Percentiles rank a stretch among this genome's conserved stretches.
phyloP scores from a whole-genome alignment of 2,113 vertebrate species.

The Craseonycteris thonglongyai region DNA sequence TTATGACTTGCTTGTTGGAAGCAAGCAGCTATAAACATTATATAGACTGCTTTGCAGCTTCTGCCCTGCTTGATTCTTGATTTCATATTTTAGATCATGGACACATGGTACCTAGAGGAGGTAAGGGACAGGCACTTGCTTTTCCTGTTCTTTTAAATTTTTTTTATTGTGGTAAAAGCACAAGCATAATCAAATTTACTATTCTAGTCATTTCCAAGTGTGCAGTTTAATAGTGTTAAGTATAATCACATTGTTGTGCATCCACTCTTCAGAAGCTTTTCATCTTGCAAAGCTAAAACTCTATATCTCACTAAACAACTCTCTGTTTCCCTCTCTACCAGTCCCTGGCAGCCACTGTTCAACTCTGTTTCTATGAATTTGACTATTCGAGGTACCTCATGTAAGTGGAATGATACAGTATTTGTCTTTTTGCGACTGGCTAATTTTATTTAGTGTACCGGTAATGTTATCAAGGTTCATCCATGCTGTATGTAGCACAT shows the following conservation, averaged over 20 bases:
- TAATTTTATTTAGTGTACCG: neutral
- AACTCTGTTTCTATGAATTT: neutral
- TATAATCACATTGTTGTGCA: neutral
- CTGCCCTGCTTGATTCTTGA: neutral
- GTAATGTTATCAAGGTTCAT: neutral
- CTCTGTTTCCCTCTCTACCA: neutral
- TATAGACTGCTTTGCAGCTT: neutral
- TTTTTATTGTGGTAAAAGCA: neutral
- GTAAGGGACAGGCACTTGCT: neutral
- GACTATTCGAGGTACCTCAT: neutral
- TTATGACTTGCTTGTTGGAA: neutral
- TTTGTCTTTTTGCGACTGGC: neutral
- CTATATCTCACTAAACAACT: neutral
- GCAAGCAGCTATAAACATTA: conserved; percentile 28
- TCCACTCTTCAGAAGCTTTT: neutral
- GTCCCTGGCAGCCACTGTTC: neutral
- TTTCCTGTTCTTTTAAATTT: neutral
- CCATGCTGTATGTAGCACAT: neutral
- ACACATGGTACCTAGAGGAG: neutral
- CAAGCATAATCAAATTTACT: neutral
- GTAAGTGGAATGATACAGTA: neutral
- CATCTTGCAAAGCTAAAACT: neutral
- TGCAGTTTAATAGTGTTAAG: neutral
- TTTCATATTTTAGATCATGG: conserved; percentile 25
- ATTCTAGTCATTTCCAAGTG: neutral